Conservation (phyloP, 2,113 vertebrate genomes). For the Urocolius indicus region DNA sequence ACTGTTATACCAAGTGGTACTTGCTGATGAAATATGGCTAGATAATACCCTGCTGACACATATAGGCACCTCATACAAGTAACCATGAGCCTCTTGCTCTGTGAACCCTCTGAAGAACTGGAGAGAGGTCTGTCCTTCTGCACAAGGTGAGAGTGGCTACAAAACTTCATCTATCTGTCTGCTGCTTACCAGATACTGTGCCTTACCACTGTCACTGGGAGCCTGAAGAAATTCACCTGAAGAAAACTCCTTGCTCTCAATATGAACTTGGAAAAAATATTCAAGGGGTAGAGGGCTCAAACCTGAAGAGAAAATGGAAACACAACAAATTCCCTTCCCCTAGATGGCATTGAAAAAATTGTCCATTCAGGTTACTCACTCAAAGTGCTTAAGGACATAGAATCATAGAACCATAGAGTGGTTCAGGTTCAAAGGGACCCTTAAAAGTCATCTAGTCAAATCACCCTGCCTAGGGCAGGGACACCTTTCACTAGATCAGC, state of each 20-base stretch:
- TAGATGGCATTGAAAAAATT: neutral
- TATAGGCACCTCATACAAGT: neutral
- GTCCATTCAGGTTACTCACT: neutral
- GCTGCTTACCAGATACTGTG: neutral
- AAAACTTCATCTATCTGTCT: neutral
- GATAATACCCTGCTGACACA: neutral
- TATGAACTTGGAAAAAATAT: neutral
- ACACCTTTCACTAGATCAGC: neutral
- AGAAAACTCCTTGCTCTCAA: neutral
- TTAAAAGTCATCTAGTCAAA: neutral
- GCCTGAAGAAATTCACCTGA: too few species aligned
- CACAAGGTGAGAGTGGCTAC: neutral
- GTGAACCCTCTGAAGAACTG: neutral
- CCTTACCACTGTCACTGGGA: neutral
- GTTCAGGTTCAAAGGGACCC: neutral
- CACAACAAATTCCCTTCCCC: neutral
- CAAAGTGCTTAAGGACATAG: neutral
- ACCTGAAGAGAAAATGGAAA: neutral
- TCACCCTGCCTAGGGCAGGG: neutral
- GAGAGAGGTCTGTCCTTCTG: neutral
- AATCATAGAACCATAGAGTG: neutral
- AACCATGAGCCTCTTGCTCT: neutral
- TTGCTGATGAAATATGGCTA: neutral
- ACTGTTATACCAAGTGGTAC: neutral
- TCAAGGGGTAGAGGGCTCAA: neutral